Percentiles rank a stretch among this genome's conserved stretches.
These are phyloP conservation scores for Melanotaenia parkinsoni DNA, from an alignment of 2,797 vertebrate genomes.

Conservation along the genomic window DNA sequence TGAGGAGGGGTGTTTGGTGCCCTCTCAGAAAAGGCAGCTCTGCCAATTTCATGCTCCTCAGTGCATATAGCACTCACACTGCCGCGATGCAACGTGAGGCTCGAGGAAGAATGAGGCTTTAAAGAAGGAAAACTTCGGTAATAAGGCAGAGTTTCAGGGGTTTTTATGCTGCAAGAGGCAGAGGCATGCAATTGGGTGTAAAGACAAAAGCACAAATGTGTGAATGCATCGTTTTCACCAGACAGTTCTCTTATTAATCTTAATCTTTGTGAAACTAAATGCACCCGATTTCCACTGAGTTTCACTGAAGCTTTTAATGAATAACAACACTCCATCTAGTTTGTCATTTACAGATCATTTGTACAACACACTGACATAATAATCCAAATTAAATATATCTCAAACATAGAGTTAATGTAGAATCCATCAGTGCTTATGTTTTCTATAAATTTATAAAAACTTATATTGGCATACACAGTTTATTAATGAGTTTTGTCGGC, in stretches of 20 bases:
- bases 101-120: slow-evolving; percentile 32
- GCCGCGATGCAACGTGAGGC: slow-evolving; percentile 55
- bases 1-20: slow-evolving; percentile 24
- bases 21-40: slow-evolving; percentile 26
- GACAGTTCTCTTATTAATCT: too few relatives aligned
- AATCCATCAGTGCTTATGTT: neutral
- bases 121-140: neutral
- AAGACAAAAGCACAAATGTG: too few relatives aligned
- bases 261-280: neutral
- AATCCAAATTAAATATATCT: too few relatives aligned
- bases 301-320: too few relatives aligned
- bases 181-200: too few relatives aligned
- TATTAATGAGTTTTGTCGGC: neutral
- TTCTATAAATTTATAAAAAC: neutral
- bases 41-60: slow-evolving; percentile 73
- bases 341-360: too few relatives aligned
- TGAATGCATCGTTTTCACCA: too few relatives aligned
- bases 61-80: slow-evolving; percentile 44
- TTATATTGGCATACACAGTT: neutral
- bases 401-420: neutral
- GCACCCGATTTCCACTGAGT: too few relatives aligned
- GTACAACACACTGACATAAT: too few relatives aligned
- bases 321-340: too few relatives aligned
- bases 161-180: too few relatives aligned
- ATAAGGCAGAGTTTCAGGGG: neutral